phyloP scores from a whole-genome alignment of 2,888 invertebrate species.

The Chrysolina americana region DNA sequence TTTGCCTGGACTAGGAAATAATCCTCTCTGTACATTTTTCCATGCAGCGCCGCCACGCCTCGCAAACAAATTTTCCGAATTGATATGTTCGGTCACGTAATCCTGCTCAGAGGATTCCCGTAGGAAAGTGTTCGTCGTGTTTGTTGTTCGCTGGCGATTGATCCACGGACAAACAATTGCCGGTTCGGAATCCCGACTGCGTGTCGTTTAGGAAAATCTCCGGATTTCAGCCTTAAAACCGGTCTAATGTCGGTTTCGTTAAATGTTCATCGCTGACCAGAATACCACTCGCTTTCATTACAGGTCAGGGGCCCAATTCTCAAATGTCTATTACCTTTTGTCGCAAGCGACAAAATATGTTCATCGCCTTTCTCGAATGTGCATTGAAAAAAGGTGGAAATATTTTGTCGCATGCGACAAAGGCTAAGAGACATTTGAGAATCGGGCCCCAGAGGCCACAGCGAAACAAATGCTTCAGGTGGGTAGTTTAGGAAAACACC shows the following conservation, averaged over 20 bases:
- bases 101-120: slow-evolving; percentile 1
- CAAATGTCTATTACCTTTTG: too few species aligned
- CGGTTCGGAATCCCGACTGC: slow-evolving; percentile 11
- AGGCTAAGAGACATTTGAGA: too few species aligned
- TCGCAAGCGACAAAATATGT: too few species aligned
- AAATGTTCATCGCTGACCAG: not conserved
- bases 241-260: not conserved
- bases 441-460: too few species aligned
- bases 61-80: slow-evolving; percentile 1
- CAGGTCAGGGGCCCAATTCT: not conserved
- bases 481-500: not conserved
- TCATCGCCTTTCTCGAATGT: too few species aligned
- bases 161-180: slow-evolving; percentile 15
- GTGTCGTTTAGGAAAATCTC: slow-evolving; percentile 20
- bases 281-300: slow-evolving; percentile 8
- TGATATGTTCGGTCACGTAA: slow-evolving; percentile 16
- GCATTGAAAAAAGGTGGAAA: too few species aligned
- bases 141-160: slow-evolving; percentile 2
- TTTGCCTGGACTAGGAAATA: not conserved
- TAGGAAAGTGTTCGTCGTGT: slow-evolving; percentile 10
- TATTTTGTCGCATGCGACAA: too few species aligned
- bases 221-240: not conserved
- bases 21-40: not conserved
- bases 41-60: not conserved
- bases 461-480: not conserved